These are phyloP conservation scores for Macrotis lagotis DNA, from an alignment of 2,113 vertebrate genomes.

Conservation along the genomic window DNA sequence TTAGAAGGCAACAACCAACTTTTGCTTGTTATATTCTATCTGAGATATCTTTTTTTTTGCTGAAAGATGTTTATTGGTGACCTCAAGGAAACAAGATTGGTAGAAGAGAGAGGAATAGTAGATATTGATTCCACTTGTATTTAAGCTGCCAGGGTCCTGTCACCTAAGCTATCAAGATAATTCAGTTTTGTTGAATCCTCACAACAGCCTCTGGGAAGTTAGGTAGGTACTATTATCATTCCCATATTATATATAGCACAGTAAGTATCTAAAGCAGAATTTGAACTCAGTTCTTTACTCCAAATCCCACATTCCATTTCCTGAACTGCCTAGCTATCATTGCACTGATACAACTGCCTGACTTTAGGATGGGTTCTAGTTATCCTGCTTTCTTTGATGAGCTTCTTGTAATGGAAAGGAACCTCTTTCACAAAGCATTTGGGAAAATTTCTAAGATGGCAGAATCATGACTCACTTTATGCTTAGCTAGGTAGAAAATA, in stretches of 20 bases:
- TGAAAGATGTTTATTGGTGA: not conserved
- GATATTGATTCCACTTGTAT: not conserved
- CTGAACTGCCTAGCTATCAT: not conserved
- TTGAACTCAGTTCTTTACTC: not conserved
- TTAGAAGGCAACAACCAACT: not conserved
- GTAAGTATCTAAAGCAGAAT: not conserved
- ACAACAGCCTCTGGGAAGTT: not conserved
- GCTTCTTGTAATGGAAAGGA: not conserved
- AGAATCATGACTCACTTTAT: not conserved
- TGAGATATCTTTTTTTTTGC: not conserved
- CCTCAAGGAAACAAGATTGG: not conserved
- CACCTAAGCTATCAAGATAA: not conserved
- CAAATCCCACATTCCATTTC: not conserved
- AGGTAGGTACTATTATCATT: not conserved
- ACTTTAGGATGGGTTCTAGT: not conserved
- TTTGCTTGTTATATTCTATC: not conserved
- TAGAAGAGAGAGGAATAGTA: not conserved
- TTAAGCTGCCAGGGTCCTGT: not conserved
- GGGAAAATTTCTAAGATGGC: not conserved
- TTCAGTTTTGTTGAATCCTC: not conserved
- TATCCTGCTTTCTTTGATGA: not conserved
- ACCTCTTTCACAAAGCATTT: not conserved
- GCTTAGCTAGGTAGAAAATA: not conserved
- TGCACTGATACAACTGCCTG: not conserved
- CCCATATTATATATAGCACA: not conserved